Percentiles rank a stretch among this genome's conserved stretches.
These are phyloP conservation scores for Cheirogaleus medius DNA, from an alignment of 2,113 vertebrate genomes.

Conservation along the genomic window DNA sequence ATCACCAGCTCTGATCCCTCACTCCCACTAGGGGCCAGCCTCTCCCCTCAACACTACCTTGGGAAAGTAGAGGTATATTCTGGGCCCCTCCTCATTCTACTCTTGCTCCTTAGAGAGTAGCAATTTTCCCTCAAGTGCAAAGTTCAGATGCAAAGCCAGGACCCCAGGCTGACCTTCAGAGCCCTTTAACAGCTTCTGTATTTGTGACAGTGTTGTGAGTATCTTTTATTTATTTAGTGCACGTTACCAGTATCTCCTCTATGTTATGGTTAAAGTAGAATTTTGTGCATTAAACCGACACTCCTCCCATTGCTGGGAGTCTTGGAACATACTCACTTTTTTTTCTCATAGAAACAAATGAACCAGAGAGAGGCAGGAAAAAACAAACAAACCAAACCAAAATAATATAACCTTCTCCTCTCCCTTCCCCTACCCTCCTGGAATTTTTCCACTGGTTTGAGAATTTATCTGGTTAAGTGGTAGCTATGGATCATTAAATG, in stretches of 20 bases:
- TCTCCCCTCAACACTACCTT: not conserved
- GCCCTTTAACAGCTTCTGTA: not conserved
- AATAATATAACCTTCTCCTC: not conserved
- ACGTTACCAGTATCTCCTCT: not conserved
- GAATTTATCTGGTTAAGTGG: not conserved
- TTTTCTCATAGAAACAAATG: not conserved
- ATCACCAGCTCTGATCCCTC: not conserved
- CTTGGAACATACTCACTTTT: not conserved
- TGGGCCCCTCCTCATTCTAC: not conserved
- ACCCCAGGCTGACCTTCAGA: not conserved
- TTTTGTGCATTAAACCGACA: not conserved
- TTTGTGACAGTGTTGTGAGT: not conserved
- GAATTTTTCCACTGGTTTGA: not conserved
- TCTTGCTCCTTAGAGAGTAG: not conserved
- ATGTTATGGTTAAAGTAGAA: not conserved
- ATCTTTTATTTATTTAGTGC: not conserved
- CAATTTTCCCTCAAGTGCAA: not conserved
- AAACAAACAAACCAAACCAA: not conserved
- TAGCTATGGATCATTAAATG: slow-evolving; percentile 8
- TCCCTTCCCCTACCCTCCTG: not conserved
- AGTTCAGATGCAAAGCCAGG: not conserved
- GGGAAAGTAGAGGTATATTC: not conserved
- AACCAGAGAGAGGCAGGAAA: not conserved
- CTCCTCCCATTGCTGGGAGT: not conserved
- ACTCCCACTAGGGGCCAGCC: not conserved